Evolutionary conservation across 1,140 invertebrate species (phyloP).

Genomic region (Cecropterus lyciades): DNA sequence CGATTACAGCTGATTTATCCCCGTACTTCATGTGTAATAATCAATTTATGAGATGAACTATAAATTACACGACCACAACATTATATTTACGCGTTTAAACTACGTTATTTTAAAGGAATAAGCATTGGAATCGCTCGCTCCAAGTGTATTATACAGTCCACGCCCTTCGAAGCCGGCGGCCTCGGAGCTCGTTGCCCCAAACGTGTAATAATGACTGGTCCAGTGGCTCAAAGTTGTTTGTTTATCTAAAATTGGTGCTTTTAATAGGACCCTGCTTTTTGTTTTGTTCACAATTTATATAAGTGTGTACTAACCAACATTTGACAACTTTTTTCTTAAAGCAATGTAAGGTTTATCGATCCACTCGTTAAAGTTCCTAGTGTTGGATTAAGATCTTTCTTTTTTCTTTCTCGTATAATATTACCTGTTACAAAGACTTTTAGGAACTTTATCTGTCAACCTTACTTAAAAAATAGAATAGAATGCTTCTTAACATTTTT

Average conservation of each 20-base stretch:
- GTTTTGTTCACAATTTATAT: conserved; percentile 6
- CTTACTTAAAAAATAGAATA: too few species aligned
- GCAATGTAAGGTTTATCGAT: too few species aligned
- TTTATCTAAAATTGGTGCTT: conserved; percentile 35
- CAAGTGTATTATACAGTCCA: neutral
- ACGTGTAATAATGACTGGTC: conserved; percentile 31
- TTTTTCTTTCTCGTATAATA: too few species aligned
- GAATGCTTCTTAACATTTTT: too few species aligned
- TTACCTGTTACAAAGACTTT: too few species aligned
- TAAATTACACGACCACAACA: conserved; percentile 47
- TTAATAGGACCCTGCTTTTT: conserved; percentile 16
- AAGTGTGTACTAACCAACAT: too few species aligned
- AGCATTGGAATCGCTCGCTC: conserved; percentile 3
- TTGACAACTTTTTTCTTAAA: too few species aligned
- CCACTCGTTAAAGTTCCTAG: too few species aligned
- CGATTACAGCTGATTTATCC: conserved; percentile 65
- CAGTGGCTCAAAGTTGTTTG: conserved; percentile 31
- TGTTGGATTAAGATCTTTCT: too few species aligned
- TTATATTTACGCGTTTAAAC: conserved; percentile 1
- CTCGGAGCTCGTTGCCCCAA: conserved; percentile 9
- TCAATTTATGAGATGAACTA: conserved; percentile 69
- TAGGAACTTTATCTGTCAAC: too few species aligned
- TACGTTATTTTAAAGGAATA: neutral
- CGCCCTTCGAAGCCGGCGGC: neutral
- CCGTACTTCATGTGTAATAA: conserved; percentile 60